phyloP scores from a whole-genome alignment of 2,797 vertebrate genomes.

The Dendrocincla fuliginosa region DNA sequence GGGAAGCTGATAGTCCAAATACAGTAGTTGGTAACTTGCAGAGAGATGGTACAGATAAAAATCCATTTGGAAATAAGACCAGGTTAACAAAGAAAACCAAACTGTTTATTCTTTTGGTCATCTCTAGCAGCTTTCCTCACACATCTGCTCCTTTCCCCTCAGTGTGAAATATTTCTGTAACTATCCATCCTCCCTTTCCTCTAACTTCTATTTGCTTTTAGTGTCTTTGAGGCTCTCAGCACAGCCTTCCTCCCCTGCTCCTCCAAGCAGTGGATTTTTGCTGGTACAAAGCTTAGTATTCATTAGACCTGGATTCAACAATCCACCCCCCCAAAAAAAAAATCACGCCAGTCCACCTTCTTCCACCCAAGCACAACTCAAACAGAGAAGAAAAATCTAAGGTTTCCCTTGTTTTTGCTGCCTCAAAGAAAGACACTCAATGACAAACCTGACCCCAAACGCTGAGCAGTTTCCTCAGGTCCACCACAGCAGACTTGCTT shows the following conservation, averaged over 20 bases:
- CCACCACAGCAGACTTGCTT: background rate
- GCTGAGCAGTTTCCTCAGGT: background rate
- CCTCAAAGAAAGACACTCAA: background rate
- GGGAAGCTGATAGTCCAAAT: background rate
- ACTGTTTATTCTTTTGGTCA: background rate
- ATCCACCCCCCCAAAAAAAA: background rate
- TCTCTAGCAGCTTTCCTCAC: background rate
- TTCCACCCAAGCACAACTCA: background rate
- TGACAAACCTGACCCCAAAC: background rate
- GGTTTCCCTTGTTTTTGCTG: background rate
- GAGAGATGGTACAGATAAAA: background rate
- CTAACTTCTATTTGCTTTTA: background rate
- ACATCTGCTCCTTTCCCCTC: background rate
- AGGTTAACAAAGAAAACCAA: background rate
- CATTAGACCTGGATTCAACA: background rate
- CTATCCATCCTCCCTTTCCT: background rate
- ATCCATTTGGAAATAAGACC: background rate
- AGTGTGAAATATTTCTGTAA: background rate
- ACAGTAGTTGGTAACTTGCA: background rate
- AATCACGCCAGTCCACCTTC: background rate
- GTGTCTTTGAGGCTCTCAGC: background rate
- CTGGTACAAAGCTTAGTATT: background rate
- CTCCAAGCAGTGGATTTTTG: background rate
- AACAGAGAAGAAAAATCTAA: background rate
- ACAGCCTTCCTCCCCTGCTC: background rate